Percentiles rank a stretch among this genome's conserved stretches.
phyloP scores from a whole-genome alignment of 2,888 invertebrate genomes.

The Tiliacea citrago region DNA sequence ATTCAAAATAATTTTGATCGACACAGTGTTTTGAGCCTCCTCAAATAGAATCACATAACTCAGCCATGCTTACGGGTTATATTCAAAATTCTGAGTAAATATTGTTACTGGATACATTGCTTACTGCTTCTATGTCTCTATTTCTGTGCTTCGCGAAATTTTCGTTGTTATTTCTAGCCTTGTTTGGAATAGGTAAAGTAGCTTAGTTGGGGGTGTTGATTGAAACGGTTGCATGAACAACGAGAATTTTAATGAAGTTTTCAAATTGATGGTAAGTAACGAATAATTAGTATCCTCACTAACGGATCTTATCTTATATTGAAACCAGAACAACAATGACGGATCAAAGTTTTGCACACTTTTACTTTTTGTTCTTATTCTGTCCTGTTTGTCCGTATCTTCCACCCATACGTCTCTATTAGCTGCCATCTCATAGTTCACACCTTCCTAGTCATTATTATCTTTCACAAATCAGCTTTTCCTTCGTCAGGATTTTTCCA shows the following conservation, averaged over 20 bases:
- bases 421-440: too few species aligned
- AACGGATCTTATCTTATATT: too few species aligned
- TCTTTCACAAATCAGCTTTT: too few species aligned
- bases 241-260: slow-evolving; percentile 1
- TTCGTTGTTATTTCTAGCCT: slow-evolving; percentile 52
- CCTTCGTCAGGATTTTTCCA: too few species aligned
- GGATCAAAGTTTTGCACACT: too few species aligned
- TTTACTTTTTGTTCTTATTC: too few species aligned
- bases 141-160: slow-evolving; percentile 64
- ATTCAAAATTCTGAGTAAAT: slow-evolving; percentile 67
- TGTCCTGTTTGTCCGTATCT: too few species aligned
- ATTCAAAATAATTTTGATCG: slow-evolving; percentile 72
- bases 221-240: background rate
- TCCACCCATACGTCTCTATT: too few species aligned
- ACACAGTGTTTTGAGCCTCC: slow-evolving; percentile 76
- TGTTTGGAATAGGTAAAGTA: slow-evolving; percentile 30
- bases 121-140: slow-evolving; percentile 60
- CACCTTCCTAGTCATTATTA: too few species aligned
- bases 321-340: too few species aligned
- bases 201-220: slow-evolving; percentile 18
- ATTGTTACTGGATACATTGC: slow-evolving; percentile 61
- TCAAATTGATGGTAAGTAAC: background rate
- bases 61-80: slow-evolving; percentile 72
- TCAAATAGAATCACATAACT: slow-evolving; percentile 74
- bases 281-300: background rate